A percentile compares a stretch with the other conserved stretches of the same genome.
phyloP scores from a whole-genome alignment of 1,140 invertebrate species.

The Hyles vespertilio region DNA sequence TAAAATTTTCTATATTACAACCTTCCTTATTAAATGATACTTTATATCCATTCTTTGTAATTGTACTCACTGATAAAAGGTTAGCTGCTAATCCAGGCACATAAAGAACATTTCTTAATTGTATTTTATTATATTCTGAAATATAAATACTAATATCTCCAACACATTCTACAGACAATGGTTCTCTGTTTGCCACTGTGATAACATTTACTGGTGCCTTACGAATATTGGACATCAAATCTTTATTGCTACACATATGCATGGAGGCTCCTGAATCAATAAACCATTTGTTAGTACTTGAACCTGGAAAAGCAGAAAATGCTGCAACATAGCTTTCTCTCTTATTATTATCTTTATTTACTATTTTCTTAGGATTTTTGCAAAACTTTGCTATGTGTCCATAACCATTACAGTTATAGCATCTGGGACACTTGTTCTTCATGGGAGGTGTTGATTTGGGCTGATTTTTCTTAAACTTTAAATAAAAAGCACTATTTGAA shows the following conservation, averaged over 20 bases:
- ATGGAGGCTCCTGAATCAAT: conserved; percentile 37
- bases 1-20: no score
- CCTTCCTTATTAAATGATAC: conserved; percentile 24
- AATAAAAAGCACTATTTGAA: conserved; percentile 9
- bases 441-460: neutral
- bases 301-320: conserved; percentile 14
- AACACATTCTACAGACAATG: conserved; percentile 27
- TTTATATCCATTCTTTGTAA: conserved; percentile 34
- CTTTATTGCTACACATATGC: conserved; percentile 28
- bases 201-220: conserved; percentile 27
- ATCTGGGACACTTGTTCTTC: conserved; percentile 22
- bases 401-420: conserved; percentile 32
- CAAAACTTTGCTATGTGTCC: conserved; percentile 34
- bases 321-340: conserved; percentile 25
- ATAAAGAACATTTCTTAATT: conserved; percentile 35
- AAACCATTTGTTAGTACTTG: conserved; percentile 25
- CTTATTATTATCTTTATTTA: conserved; percentile 8
- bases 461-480: conserved; percentile 10
- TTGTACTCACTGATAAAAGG: conserved; percentile 31
- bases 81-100: conserved; percentile 33
- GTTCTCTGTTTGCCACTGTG: conserved; percentile 29
- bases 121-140: conserved; percentile 26
- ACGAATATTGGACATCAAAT: conserved; percentile 36
- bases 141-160: conserved; percentile 25
- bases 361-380: conserved; percentile 18